Conservation (phyloP, 2,888 invertebrate genomes). For the Aspidiotus destructor region DNA sequence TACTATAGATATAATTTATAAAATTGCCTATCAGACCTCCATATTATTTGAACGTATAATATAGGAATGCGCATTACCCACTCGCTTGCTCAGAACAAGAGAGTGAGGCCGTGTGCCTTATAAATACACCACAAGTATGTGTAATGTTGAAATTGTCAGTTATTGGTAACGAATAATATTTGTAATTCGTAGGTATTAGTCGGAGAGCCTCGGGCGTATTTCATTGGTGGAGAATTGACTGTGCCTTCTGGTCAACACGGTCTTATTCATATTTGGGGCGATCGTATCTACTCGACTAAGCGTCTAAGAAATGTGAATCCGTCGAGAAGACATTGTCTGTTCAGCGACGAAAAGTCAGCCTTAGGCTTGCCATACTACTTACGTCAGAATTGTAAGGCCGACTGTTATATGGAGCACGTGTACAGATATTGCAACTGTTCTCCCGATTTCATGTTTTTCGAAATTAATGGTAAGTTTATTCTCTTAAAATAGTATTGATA, state of each 20-base stretch:
- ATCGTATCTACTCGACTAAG: constrained; percentile 38
- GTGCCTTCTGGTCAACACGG: constrained; percentile 38
- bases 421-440: constrained; percentile 40
- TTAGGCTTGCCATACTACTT: constrained; percentile 37
- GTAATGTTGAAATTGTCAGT: background rate
- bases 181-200: constrained; percentile 37
- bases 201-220: constrained; percentile 38
- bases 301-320: constrained; percentile 35
- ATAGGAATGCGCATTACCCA: no score
- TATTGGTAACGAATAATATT: background rate
- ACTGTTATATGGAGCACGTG: constrained; percentile 39
- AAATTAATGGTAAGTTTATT: constrained; percentile 35
- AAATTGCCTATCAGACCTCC: no score
- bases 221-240: constrained; percentile 38
- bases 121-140: no score
- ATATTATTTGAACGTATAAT: no score
- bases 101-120: no score
- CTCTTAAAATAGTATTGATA: background rate
- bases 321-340: constrained; percentile 37
- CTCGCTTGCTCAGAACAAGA: no score
- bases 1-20: no score
- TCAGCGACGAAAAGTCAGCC: constrained; percentile 37
- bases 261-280: constrained; percentile 38
- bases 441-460: constrained; percentile 39
- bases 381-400: constrained; percentile 39